These are phyloP conservation scores for Heliornis fulica DNA, from an alignment of 2,113 vertebrate genomes.

Conservation along the genomic window DNA sequence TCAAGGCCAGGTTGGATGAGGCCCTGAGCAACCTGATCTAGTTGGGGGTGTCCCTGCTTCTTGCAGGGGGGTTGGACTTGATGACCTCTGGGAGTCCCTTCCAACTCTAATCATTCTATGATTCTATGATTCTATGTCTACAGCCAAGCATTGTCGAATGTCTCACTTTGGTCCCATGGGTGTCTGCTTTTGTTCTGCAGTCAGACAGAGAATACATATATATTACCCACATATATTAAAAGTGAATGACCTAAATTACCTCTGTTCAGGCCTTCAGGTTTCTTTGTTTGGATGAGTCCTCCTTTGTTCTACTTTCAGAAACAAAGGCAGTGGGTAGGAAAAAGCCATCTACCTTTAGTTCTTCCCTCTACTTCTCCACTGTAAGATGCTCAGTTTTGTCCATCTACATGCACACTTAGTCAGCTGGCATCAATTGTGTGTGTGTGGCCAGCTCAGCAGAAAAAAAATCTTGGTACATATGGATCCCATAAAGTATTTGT, in stretches of 20 bases:
- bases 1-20: too few species aligned
- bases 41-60: too few species aligned
- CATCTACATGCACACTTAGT: background rate
- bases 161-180: background rate
- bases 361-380: background rate
- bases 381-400: background rate
- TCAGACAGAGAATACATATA: background rate
- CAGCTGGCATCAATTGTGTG: background rate
- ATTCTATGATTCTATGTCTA: too few species aligned
- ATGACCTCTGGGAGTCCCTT: too few species aligned
- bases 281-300: background rate
- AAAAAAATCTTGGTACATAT: background rate
- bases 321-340: background rate
- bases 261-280: background rate
- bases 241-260: background rate
- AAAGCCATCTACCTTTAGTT: background rate
- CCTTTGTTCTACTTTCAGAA: background rate
- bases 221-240: background rate
- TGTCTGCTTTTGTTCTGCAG: background rate
- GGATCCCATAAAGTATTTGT: background rate
- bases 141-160: background rate
- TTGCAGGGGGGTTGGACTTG: too few species aligned
- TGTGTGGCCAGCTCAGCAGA: background rate
- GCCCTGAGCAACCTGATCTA: too few species aligned
- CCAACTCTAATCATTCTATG: too few species aligned